Conservation (phyloP, 1,140 invertebrate genomes). For the Muscidifurax raptorellus region DNA sequence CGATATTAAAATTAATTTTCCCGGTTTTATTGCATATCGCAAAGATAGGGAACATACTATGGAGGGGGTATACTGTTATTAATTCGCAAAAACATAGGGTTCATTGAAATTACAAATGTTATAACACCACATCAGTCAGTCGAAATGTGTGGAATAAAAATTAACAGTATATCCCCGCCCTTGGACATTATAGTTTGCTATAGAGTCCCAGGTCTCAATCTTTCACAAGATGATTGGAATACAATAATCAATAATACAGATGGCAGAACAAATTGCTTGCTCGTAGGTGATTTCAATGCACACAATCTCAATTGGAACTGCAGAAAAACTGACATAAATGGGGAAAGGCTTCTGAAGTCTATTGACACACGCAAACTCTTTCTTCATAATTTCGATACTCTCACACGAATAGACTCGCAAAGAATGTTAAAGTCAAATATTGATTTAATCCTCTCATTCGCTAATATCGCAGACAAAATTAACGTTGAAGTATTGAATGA, state of each 20-base stretch:
- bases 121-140: no score
- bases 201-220: not conserved
- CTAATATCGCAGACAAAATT: not conserved
- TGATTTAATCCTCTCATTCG: conserved; percentile 25
- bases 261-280: not conserved
- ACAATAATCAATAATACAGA: not conserved
- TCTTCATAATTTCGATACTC: conserved; percentile 15
- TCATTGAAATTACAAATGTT: not conserved
- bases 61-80: not conserved
- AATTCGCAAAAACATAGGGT: conserved; percentile 3
- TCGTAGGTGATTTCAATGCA: conserved; percentile 34
- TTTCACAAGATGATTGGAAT: conserved; percentile 19
- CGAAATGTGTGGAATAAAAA: conserved; percentile 22
- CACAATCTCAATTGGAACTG: conserved; percentile 35
- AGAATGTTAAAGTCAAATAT: conserved; percentile 27
- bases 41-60: not conserved
- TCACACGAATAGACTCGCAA: conserved; percentile 12
- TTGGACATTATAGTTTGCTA: conserved; percentile 10
- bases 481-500: not conserved
- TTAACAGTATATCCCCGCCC: not conserved
- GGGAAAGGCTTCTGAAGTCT: not conserved
- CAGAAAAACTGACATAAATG: not conserved
- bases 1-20: not conserved
- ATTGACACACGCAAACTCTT: not conserved
- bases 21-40: not conserved